Conservation (phyloP, 2,888 invertebrate species). For the Marronus borbonicus region DNA sequence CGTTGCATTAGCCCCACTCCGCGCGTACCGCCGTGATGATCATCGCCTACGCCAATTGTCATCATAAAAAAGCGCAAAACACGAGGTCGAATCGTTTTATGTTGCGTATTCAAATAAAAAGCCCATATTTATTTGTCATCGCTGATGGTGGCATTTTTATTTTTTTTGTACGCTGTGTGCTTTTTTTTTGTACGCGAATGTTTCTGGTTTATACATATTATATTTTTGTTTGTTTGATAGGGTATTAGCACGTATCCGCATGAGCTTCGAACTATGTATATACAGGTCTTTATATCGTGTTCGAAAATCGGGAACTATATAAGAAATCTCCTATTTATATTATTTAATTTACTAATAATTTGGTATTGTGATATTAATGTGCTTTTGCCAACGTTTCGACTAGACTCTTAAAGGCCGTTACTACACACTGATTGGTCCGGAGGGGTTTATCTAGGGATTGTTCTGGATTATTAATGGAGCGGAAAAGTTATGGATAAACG, state of each 20-base stretch:
- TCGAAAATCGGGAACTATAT: too few relatives aligned
- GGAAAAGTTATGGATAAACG: too few relatives aligned
- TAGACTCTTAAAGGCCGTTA: too few relatives aligned
- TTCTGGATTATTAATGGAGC: too few relatives aligned
- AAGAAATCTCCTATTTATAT: too few relatives aligned
- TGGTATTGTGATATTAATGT: too few relatives aligned
- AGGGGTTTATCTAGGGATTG: too few relatives aligned
- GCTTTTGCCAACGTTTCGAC: too few relatives aligned
- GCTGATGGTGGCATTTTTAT: not conserved
- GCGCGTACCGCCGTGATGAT: not conserved
- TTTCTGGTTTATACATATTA: constrained; percentile 2
- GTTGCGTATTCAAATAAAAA: constrained; percentile 1
- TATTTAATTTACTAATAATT: too few relatives aligned
- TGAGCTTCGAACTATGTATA: not conserved
- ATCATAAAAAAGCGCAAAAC: constrained; percentile 17
- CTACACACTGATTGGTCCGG: too few relatives aligned
- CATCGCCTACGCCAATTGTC: constrained; percentile 3
- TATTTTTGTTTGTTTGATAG: not conserved
- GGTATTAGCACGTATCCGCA: not conserved
- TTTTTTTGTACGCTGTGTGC: not conserved
- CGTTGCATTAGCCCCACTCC: too few relatives aligned
- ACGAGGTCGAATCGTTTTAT: constrained; percentile 3
- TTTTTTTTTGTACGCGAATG: not conserved
- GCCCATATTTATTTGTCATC: constrained; percentile 1
- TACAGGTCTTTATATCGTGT: too few relatives aligned